Evolutionary conservation across 2,113 vertebrate genomes (phyloP), one percentile per base, ranked within the genome.

Genomic region (Seriola dumerili): DNA sequence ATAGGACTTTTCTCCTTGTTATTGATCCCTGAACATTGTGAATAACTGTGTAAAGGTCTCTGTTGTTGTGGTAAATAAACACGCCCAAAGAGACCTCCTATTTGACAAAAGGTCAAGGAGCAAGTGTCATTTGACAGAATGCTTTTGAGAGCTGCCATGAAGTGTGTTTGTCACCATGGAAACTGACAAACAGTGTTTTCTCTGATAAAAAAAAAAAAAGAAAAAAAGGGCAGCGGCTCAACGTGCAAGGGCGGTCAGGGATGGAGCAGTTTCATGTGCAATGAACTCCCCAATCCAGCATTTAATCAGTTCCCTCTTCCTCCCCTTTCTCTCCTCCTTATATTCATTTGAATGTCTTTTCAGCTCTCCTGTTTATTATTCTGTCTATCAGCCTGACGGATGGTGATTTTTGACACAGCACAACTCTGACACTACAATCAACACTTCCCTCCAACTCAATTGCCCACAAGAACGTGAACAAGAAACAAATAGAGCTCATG

Each of bases 41-140:
- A 83, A 64, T 29, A 36, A 71, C 66, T 32, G 79, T 78, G 77
- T 81, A 84, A 81, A 92, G 67, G 89, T 87, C 77, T 61, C n/a
- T 57, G 76, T 84, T 87, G 82, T 85, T 81, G 72, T 75, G 84
- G 80, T 84, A 55, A 84, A 89, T 75, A 85, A 87, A 85, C 78
- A 67, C 40, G 38, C 40, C 85, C 78, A 34, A n/a, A 68, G 87
- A 85, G 73, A 81, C 75, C 77, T 85, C 65, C 52, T 70, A 62
- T 88, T 89, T 86, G 76, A 83, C 81, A 59, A 76, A 90, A 88
- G 87, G 91, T 91, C 87, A 88, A 86, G 86, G 84, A 82, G 70
- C 80, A 89, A 90, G 89, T 86, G 85, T 92, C 82, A 68, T 84
- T 88, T 89, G 87, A 92, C 88, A 72, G 83, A 85, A 70, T 1